Base-by-base conservation (phyloP, 2,888 invertebrate genomes). In the Lobophora halterata region DNA sequence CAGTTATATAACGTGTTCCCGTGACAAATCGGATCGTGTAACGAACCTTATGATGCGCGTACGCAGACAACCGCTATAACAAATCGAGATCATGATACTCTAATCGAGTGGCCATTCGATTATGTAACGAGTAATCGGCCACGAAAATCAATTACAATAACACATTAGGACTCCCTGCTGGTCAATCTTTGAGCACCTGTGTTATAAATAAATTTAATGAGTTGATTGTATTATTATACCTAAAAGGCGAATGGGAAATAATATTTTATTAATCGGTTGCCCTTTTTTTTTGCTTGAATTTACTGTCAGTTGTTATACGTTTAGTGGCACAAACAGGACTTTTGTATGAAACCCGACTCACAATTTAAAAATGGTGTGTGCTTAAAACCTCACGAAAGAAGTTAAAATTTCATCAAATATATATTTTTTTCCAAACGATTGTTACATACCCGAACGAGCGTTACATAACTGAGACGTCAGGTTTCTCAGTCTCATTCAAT, bases 111-210 rank as follows among this genome's bases (percentile, higher is more conserved):
- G 51, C 42, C 36, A 51, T 50, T 50, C 58, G 61, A 62, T 67
- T 64, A 59, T 61, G 45, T 59, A 61, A 65, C 54, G 47, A 59
- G 50, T 58, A 59, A 58, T 60, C 45, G 51, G 60, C 49, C 53
- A 57, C 59, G 48, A 55, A 51, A 61, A 61, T 58, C 54, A 62
- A 71, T 71, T 58, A 65, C 53, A 53, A 58, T 58, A 56, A 60
- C 58, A 52, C 55, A 60, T 49, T 59, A 50, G 52, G 35, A 49
- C 63, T 33, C 52, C 67, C 64, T 55, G 58, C 53, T 55, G 62
- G 12, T n/a, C 8, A 29, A 29, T 23, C 23, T 24, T 29, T 7
- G 29, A 46, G 49, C 50, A 50, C 55, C 59, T 49, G 52, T 55
- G 54, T 52, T 31, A 20, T 25, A 30, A 30, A 30, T 37, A 25